Conservation (phyloP, 2,888 invertebrate genomes). For the Tanypteryx hageni region DNA sequence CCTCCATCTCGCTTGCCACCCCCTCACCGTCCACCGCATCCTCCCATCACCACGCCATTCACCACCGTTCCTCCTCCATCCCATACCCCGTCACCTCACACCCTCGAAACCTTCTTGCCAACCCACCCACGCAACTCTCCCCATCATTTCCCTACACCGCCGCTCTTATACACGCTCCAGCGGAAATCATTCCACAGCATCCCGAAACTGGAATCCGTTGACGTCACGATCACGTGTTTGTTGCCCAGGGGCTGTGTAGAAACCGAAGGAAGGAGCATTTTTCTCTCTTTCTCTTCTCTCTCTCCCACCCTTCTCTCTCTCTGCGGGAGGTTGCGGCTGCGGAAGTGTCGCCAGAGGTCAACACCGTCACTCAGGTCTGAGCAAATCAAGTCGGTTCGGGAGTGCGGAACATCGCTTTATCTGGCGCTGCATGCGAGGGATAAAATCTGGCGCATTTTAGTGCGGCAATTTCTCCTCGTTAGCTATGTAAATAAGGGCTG, state of each 20-base stretch:
- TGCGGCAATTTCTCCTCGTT: constrained; percentile 1
- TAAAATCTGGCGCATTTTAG: not conserved
- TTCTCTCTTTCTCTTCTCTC: not conserved
- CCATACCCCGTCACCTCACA: not conserved
- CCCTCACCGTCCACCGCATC: not conserved
- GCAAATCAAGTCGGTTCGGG: not conserved
- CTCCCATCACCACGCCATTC: not conserved
- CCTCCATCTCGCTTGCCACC: too few species aligned
- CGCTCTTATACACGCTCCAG: not conserved
- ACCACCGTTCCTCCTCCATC: not conserved
- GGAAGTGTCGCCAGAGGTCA: constrained; percentile 25
- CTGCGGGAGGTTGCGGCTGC: not conserved
- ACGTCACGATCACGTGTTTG: constrained; percentile 39
- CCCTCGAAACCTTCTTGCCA: not conserved
- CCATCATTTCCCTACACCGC: not conserved
- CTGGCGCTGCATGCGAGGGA: not conserved
- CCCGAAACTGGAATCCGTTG: constrained; percentile 55
- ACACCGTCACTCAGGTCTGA: not conserved
- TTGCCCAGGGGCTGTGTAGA: not conserved
- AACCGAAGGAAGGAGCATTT: not conserved
- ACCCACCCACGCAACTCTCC: not conserved
- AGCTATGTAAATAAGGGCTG: not conserved
- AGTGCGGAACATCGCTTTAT: not conserved
- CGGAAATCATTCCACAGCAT: constrained; percentile 30
- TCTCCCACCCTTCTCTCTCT: not conserved